Evolutionary conservation across 1,140 invertebrate genomes (phyloP), one percentile per base, ranked within the genome.

Genomic region (Cotesia glomerata): DNA sequence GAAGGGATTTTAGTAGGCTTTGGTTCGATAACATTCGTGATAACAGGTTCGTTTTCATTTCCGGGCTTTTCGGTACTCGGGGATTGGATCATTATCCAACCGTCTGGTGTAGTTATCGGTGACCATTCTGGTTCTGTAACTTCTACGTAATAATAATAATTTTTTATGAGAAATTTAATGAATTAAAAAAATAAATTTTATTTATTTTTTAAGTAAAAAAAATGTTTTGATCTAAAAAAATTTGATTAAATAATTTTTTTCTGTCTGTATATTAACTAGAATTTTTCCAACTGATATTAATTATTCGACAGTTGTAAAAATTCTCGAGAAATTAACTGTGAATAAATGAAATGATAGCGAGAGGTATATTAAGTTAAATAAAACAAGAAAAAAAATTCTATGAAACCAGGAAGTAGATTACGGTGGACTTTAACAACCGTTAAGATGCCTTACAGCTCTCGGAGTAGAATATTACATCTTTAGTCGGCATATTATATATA

Each of bases 31-130:
- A 39, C 11, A 39, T 39, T 39, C 0, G 39, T 39, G 5, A 71
- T 66, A 54, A 77, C 77, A 51, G 76, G 39, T n/a, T 74, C 74
- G 16, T 77, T 75, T 1, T 64, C 51, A 52, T 26, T 73, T 56
- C 72, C 63, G 32, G 80, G 69, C 68, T 77, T 78, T 68, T 84
- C 78, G 26, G 82, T 84, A 7, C 82, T 82, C 14, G 81, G 82
- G n/a, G 82, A 85, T 54, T 82, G 86, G 68, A 90, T 84, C 59
- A 91, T 85, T 16, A 92, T 88, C 91, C 91, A 92, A n/a, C 89
- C 89, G 76, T 91, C 90, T 49, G 90, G 89, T 18, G 90, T 88
- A 8, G 89, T 90, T 69, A 89, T 87, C 3, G 90, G 88, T 5
- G 88, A 87, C 89, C 89, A 90, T 63, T 86, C 84, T 14, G 80